Evolutionary conservation across 1,140 invertebrate genomes (phyloP).

Genomic region (Bombus terrestris): DNA sequence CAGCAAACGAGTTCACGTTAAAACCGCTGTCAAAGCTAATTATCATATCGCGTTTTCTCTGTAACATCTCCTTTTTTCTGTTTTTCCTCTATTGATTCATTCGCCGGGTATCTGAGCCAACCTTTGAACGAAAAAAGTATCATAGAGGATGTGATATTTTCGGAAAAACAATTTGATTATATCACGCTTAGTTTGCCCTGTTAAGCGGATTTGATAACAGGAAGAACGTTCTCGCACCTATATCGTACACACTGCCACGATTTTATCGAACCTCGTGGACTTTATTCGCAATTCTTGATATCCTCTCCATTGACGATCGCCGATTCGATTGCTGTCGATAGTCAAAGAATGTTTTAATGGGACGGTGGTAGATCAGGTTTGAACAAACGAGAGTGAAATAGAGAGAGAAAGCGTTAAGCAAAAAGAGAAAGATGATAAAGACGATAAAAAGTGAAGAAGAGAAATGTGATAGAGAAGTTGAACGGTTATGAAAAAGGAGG

Average conservation of each 20-base stretch:
- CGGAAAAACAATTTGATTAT: neutral
- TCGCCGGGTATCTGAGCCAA: neutral
- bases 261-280: neutral
- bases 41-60: neutral
- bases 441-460: too few relatives aligned
- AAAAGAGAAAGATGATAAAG: neutral
- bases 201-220: neutral
- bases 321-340: too few relatives aligned
- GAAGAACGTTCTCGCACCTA: neutral
- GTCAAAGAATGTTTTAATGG: neutral
- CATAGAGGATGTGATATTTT: neutral
- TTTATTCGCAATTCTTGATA: neutral
- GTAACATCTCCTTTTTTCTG: neutral
- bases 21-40: neutral
- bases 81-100: neutral
- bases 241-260: neutral
- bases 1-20: too few relatives aligned
- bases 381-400: neutral
- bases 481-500: too few relatives aligned
- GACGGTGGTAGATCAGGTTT: neutral
- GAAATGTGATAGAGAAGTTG: neutral
- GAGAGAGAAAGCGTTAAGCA: neutral
- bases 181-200: neutral
- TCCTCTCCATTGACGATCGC: too few relatives aligned
- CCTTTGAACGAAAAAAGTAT: neutral